phyloP scores from a whole-genome alignment of 2,113 vertebrate species.

The Candoia aspera region DNA sequence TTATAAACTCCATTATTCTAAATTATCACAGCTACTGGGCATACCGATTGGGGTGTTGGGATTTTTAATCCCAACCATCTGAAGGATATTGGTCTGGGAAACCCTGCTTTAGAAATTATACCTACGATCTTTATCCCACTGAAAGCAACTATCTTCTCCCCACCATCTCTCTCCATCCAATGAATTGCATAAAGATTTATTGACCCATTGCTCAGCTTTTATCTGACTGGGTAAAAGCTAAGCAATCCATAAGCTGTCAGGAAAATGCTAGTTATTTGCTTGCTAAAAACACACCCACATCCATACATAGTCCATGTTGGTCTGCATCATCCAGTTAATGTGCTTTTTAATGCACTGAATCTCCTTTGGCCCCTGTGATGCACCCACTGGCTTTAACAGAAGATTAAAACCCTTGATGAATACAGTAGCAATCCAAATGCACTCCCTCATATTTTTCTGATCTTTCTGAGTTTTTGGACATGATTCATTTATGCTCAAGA shows the following conservation, averaged over 20 bases:
- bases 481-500: constrained; percentile 22
- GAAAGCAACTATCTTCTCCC: not conserved
- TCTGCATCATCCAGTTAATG: not conserved
- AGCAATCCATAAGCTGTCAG: not conserved
- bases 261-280: not conserved
- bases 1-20: not conserved
- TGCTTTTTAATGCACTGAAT: not conserved
- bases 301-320: not conserved
- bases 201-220: not conserved
- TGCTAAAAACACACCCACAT: not conserved
- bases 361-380: not conserved
- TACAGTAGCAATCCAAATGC: not conserved
- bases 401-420: constrained; percentile 29
- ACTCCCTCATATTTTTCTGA: constrained; percentile 7
- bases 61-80: not conserved
- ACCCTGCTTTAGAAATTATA: not conserved
- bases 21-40: not conserved
- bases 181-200: not conserved
- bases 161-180: not conserved
- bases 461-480: constrained; percentile 25
- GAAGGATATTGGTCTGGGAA: no score
- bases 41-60: not conserved
- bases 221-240: not conserved
- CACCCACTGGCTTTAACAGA: not conserved
- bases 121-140: not conserved